A percentile compares a stretch with the other conserved stretches of the same genome.
Evolutionary conservation across 2,888 invertebrate species (phyloP).

Genomic region (Ormyrus nitidulus): DNA sequence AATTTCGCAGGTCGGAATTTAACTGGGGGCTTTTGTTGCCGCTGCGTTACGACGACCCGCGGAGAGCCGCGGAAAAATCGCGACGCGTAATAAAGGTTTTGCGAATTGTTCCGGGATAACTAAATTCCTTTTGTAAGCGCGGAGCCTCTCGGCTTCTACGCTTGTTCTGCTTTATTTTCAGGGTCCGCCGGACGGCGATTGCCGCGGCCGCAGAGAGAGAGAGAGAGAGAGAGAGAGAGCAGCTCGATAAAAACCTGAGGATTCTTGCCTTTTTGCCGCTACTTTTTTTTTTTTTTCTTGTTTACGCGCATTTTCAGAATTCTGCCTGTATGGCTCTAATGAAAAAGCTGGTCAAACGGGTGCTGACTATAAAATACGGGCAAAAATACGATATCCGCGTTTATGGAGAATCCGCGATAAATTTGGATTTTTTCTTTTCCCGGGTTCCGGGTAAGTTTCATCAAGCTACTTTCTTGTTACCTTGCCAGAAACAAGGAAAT

Average conservation of each 20-base stretch:
- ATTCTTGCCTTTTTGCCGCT: constrained; percentile 16
- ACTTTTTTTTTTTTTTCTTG: neutral
- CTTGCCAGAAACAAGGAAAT: too few relatives aligned
- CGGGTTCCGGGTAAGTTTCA: too few relatives aligned
- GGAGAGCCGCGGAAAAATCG: neutral
- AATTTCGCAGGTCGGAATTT: constrained; percentile 33
- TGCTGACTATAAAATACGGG: neutral
- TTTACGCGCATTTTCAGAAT: neutral
- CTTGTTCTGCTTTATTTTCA: neutral
- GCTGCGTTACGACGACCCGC: neutral
- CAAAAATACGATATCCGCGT: neutral
- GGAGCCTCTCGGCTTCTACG: neutral
- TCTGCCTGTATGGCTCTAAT: neutral
- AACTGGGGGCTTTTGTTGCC: neutral
- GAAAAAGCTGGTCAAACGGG: too few relatives aligned
- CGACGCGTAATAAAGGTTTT: constrained; percentile 11
- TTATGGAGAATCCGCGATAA: too few relatives aligned
- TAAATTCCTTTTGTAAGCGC: constrained; percentile 18
- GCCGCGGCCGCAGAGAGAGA: neutral
- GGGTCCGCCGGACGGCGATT: neutral
- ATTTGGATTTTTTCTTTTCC: too few relatives aligned
- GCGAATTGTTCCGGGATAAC: constrained; percentile 28
- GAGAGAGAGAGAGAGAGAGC: neutral
- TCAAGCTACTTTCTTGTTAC: too few relatives aligned
- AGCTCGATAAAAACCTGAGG: constrained; percentile 20